Base-by-base conservation (phyloP, 2,113 vertebrate genomes). In the Leptosomus discolor region DNA sequence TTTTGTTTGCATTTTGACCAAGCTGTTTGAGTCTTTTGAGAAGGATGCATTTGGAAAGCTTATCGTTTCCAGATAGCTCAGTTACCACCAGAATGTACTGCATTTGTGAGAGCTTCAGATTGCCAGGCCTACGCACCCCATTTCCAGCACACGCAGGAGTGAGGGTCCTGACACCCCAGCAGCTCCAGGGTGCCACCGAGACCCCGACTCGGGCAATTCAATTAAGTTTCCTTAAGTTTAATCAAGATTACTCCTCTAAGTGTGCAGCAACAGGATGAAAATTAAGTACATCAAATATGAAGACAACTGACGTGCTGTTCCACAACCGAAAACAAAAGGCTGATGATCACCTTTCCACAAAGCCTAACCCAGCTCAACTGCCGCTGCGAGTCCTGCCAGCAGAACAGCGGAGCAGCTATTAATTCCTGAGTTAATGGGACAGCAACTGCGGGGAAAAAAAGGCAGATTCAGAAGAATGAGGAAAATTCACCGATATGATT, bases 41-140 rank as follows among this genome's bases (percentile, higher is more conserved):
- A 84, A 69, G 43, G 16, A 63, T 15, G 37, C 6, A 30, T 64
- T 74, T 43, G 30, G 43, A 87, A 73, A 75, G 34, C 15, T 69
- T 56, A 29, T 18, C 61, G 53, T 7, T 83, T 70, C 39, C 50
- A 56, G 36, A 60, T 5, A 84, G 30, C 23, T 83, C 61, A 70
- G 39, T 43, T 75, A 39, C 32, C 23, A 43, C 48, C 32, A 43
- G 7, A 77, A 77, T 9, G 34, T 32, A 69, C 41, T 4, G 24
- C 13, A 23, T 67, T 39, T 81, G 36, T 1, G 2, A 36, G 16
- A 51, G 2, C 8, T 82, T 77, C 51, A 60, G 15, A 39, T 4
- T 39, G 50, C n/a, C 73, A 54, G 26, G 17, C 54, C 29, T 57
- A 3, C 0, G 1, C 27, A 34, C 19, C 9, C 30, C 1, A 0